phyloP scores from a whole-genome alignment of 2,113 vertebrate species.

The Amazona guildingii region DNA sequence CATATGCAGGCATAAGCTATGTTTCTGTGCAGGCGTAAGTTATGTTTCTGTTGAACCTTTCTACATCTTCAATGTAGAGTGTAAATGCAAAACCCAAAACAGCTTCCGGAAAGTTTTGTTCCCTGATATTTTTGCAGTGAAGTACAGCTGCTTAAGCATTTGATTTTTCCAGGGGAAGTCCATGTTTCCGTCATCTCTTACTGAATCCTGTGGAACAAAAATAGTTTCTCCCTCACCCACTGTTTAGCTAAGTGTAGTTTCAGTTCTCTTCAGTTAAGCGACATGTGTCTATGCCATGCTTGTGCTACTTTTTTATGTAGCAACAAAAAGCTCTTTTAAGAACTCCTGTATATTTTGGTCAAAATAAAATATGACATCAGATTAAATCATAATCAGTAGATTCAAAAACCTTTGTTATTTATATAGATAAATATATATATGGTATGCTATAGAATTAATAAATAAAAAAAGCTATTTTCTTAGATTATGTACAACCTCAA shows the following conservation, averaged over 20 bases:
- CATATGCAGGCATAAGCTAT: not conserved
- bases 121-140: slow-evolving; percentile 9
- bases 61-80: not conserved
- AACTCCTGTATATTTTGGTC: not conserved
- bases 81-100: not conserved
- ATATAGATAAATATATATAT: not conserved
- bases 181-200: slow-evolving; percentile 54
- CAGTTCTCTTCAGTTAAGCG: slow-evolving; percentile 33
- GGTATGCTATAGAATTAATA: not conserved
- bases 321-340: not conserved
- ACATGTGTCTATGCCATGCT: not conserved
- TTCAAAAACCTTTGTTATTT: not conserved
- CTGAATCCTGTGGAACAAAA: slow-evolving; percentile 62
- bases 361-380: not conserved
- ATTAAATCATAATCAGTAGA: not conserved
- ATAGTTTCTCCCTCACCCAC: slow-evolving; percentile 56
- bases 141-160: slow-evolving; percentile 36
- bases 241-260: slow-evolving; percentile 50
- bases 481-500: not conserved
- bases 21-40: not conserved
- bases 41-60: not conserved
- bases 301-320: slow-evolving; percentile 3
- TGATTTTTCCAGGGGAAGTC: slow-evolving; percentile 65
- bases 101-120: slow-evolving; percentile 6
- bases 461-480: not conserved